phyloP scores from a whole-genome alignment of 2,113 vertebrate genomes.

The Pomatostomus ruficeps region DNA sequence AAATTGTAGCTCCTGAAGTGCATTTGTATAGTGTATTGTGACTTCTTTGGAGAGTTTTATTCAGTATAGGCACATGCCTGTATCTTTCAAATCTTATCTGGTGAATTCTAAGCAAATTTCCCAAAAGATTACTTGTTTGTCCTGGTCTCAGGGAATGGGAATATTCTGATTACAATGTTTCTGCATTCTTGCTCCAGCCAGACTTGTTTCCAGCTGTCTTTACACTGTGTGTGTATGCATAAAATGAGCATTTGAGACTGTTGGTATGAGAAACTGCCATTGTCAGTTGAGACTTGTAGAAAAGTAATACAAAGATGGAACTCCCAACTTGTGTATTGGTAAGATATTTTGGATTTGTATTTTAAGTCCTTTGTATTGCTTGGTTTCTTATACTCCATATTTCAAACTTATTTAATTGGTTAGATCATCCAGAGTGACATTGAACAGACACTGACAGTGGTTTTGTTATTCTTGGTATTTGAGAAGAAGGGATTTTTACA shows the following conservation, averaged over 20 bases:
- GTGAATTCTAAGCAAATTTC: not conserved
- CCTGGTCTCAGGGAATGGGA: not conserved
- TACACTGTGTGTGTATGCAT: not conserved
- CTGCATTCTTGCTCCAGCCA: not conserved
- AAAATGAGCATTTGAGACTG: not conserved
- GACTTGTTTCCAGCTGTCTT: not conserved
- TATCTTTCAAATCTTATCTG: not conserved
- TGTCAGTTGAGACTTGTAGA: not conserved
- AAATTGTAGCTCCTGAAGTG: not conserved
- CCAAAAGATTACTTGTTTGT: not conserved
- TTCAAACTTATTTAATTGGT: not conserved
- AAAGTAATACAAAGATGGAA: not conserved
- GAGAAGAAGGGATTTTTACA: not conserved
- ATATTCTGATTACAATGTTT: not conserved
- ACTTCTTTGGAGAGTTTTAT: not conserved
- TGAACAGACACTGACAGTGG: not conserved
- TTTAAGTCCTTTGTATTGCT: not conserved
- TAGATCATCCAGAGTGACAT: not conserved
- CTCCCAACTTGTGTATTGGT: not conserved
- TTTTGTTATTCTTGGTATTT: not conserved
- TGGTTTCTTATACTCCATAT: not conserved
- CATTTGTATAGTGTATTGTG: not conserved
- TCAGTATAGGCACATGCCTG: not conserved
- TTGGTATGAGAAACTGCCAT: not conserved
- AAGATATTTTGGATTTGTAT: not conserved